Evolutionary conservation across 2,797 vertebrate genomes (phyloP).

Genomic region (Labeo calbasu): DNA sequence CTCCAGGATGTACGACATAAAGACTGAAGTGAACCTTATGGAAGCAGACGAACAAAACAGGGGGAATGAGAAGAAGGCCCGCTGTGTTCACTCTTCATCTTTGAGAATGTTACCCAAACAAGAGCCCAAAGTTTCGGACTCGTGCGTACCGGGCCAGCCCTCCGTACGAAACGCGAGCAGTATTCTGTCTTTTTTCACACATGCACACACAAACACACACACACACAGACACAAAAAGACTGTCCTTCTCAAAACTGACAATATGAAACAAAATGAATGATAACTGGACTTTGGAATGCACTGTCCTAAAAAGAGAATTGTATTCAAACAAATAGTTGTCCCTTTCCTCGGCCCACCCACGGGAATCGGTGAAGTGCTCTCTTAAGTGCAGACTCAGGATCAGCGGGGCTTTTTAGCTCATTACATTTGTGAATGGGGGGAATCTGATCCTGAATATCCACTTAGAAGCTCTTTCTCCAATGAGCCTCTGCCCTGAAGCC

Average conservation of each 20-base stretch:
- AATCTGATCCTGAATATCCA: slow-evolving; percentile 49
- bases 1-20: slow-evolving; percentile 33
- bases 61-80: slow-evolving; percentile 8
- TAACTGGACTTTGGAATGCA: slow-evolving; percentile 57
- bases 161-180: slow-evolving; percentile 57
- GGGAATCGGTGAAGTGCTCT: slow-evolving; percentile 40
- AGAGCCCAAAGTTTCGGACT: slow-evolving; percentile 57
- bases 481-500: slow-evolving; percentile 38
- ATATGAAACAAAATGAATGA: slow-evolving; percentile 53
- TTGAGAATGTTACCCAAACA: slow-evolving; percentile 60
- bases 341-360: slow-evolving; percentile 30
- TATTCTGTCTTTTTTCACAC: slow-evolving; percentile 53
- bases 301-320: slow-evolving; percentile 54
- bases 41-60: slow-evolving; percentile 41
- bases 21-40: slow-evolving; percentile 43
- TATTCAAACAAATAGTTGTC: slow-evolving; percentile 45
- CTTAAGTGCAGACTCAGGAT: slow-evolving; percentile 55
- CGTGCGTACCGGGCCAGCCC: slow-evolving; percentile 45
- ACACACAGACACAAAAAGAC: slow-evolving; percentile 36
- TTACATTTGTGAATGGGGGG: slow-evolving; percentile 22
- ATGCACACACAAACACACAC: slow-evolving; percentile 38
- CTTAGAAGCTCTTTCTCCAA: slow-evolving; percentile 40
- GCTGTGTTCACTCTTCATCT: slow-evolving; percentile 39
- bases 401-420: slow-evolving; percentile 42
- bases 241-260: slow-evolving; percentile 40